Evolutionary conservation across 2,888 invertebrate species (phyloP).

Genomic region (Acrocera orbiculus): DNA sequence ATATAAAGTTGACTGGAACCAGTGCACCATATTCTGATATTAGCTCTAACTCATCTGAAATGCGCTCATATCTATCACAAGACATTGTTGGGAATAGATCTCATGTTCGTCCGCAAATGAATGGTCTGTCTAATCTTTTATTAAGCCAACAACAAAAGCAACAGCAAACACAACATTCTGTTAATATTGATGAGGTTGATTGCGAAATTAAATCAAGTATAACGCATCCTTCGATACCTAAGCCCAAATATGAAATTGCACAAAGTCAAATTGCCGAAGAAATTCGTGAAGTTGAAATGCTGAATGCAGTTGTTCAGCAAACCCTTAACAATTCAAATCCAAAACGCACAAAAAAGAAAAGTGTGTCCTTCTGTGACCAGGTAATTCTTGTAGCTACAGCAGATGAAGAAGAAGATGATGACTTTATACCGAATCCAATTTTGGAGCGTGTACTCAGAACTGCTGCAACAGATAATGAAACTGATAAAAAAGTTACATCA

Average conservation of each 20-base stretch:
- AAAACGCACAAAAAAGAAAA: conserved; percentile 67
- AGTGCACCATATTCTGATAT: too few species aligned
- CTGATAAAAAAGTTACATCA: conserved; percentile 18
- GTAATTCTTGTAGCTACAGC: conserved; percentile 84
- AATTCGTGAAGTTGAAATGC: conserved; percentile 37
- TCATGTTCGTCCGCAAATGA: conserved; percentile 33
- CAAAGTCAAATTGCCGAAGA: conserved; percentile 38
- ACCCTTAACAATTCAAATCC: conserved; percentile 36
- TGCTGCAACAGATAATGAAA: conserved; percentile 43
- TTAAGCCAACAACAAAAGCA: background rate
- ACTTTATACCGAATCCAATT: conserved; percentile 81
- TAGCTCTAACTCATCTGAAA: too few species aligned
- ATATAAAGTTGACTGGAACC: conserved; percentile 14
- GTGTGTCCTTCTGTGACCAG: conserved; percentile 88
- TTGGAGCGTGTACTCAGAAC: conserved; percentile 69
- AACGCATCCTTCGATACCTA: conserved; percentile 15
- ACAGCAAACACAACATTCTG: conserved; percentile 3
- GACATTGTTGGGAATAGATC: conserved; percentile 23
- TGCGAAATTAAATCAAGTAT: conserved; percentile 12
- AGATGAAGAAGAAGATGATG: conserved; percentile 79
- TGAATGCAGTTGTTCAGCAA: conserved; percentile 37
- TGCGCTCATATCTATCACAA: conserved; percentile 26
- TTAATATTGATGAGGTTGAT: conserved; percentile 23
- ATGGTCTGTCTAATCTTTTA: conserved; percentile 25
- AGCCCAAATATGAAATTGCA: conserved; percentile 29